phyloP scores from a whole-genome alignment of 1,140 invertebrate species.

The Lutraria rhynchaena region DNA sequence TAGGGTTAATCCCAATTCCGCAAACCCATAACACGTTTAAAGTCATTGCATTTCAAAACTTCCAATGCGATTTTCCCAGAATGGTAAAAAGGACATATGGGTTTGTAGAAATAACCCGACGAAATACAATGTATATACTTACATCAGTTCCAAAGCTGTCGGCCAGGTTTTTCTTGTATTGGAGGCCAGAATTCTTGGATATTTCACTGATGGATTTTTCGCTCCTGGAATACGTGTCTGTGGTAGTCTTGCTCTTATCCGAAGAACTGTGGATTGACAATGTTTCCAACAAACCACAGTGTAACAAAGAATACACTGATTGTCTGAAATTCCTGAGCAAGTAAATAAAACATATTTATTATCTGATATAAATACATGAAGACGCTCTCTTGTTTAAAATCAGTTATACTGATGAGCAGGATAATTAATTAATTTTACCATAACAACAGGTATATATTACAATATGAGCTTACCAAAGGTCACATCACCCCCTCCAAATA shows the following conservation, averaged over 20 bases:
- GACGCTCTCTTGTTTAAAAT: too few species aligned
- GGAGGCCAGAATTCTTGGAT: background rate
- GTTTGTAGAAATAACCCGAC: too few species aligned
- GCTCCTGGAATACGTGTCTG: background rate
- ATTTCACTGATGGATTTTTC: slow-evolving; percentile 21
- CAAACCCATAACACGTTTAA: too few species aligned
- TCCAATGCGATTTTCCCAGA: too few species aligned
- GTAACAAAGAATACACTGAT: background rate
- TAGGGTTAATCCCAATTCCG: too few species aligned
- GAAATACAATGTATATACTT: too few species aligned
- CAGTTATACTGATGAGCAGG: too few species aligned
- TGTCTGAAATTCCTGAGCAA: slow-evolving; percentile 6
- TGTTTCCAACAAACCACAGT: background rate
- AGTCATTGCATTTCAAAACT: too few species aligned
- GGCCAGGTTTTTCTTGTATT: background rate
- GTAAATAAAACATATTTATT: background rate
- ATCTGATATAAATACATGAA: too few species aligned
- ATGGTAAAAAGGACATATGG: too few species aligned
- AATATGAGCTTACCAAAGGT: background rate
- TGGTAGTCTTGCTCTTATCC: background rate
- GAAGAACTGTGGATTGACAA: background rate
- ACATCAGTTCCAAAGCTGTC: background rate
- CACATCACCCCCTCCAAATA: background rate
- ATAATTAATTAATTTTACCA: background rate
- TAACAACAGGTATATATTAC: background rate